These are phyloP conservation scores for Aspiorhynchus laticeps DNA, from an alignment of 2,113 vertebrate species.

Conservation along the genomic window DNA sequence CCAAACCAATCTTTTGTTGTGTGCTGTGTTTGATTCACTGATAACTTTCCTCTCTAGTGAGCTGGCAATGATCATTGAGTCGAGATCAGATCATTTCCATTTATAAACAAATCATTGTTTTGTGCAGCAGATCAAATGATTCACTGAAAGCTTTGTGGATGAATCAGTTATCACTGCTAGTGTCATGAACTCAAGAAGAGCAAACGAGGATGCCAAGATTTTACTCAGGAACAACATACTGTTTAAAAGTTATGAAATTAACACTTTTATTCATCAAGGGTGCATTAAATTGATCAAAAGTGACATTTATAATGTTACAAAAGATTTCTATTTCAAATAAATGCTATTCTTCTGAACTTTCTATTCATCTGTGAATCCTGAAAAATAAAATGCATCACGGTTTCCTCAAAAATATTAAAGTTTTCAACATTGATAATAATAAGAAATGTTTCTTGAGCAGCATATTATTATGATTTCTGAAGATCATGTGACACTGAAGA, in stretches of 20 bases:
- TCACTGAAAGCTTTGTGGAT: background rate
- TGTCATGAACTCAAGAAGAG: background rate
- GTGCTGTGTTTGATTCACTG: background rate
- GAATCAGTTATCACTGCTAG: background rate
- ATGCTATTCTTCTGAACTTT: background rate
- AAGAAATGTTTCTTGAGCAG: background rate
- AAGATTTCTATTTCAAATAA: background rate
- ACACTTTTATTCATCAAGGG: background rate
- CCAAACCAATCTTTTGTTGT: background rate
- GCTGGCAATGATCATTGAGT: background rate
- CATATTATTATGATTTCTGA: background rate
- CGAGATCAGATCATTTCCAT: background rate
- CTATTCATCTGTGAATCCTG: background rate
- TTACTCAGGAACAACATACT: background rate
- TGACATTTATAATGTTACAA: background rate
- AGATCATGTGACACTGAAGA: too few relatives aligned
- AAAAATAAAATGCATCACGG: background rate
- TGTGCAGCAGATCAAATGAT: background rate
- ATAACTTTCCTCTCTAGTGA: background rate
- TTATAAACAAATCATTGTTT: background rate
- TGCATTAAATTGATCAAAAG: background rate
- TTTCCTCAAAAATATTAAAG: background rate
- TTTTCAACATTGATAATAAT: background rate
- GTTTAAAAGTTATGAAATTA: background rate
- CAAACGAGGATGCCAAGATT: background rate